These are phyloP conservation scores for Podarcis cretensis DNA, from an alignment of 2,113 vertebrate genomes.

Conservation along the genomic window DNA sequence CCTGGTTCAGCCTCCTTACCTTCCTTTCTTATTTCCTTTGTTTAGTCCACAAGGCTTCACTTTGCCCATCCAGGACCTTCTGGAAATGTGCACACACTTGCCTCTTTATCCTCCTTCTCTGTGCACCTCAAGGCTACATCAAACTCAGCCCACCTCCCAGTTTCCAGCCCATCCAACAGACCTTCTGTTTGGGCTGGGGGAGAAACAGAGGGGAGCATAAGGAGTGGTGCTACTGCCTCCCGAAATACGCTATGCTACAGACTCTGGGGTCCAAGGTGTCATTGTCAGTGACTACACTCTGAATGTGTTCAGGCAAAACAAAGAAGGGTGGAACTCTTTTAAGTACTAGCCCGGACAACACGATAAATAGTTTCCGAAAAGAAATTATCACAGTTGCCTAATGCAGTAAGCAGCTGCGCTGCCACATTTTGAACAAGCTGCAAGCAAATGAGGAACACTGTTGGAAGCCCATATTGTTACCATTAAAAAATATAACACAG, in stretches of 20 bases:
- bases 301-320: background rate
- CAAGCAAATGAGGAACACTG: conserved; percentile 7
- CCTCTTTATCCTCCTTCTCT: too few relatives aligned
- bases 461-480: background rate
- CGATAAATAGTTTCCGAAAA: background rate
- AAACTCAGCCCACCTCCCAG: too few relatives aligned
- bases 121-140: too few relatives aligned
- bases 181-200: too few relatives aligned
- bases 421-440: background rate
- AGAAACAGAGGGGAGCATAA: too few relatives aligned
- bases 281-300: background rate
- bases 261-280: background rate
- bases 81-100: too few relatives aligned
- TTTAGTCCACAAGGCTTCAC: too few relatives aligned
- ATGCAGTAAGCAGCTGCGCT: background rate
- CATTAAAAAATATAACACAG: background rate
- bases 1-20: too few relatives aligned
- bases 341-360: background rate
- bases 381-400: conserved; percentile 4
- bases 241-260: background rate
- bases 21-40: too few relatives aligned
- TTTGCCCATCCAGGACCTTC: too few relatives aligned
- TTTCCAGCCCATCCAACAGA: too few relatives aligned
- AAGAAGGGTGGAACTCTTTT: background rate
- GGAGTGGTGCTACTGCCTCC: background rate